Evolutionary conservation across 2,888 invertebrate species (phyloP).

Genomic region (Cosmorhoe ocellata): DNA sequence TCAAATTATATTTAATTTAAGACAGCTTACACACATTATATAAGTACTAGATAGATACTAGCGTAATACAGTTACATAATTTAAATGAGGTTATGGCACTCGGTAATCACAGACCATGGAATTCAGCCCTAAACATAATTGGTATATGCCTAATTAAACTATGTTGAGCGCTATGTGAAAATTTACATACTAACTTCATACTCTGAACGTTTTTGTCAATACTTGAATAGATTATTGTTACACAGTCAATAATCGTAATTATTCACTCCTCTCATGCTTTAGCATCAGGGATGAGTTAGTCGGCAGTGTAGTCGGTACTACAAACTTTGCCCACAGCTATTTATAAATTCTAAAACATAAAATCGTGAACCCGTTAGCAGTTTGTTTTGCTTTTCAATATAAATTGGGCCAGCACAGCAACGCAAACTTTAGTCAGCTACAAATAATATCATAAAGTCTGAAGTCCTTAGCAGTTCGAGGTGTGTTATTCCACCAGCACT

Average conservation of each 20-base stretch:
- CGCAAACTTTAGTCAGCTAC: conserved; percentile 1
- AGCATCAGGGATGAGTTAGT: no score
- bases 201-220: no score
- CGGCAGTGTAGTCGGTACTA: background rate
- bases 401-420: conserved; percentile 1
- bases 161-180: no score
- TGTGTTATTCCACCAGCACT: conserved; percentile 48
- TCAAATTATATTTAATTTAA: no score
- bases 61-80: conserved; percentile 5
- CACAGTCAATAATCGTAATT: no score
- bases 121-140: conserved; percentile 1
- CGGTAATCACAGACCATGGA: conserved; percentile 6
- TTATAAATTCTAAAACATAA: no score
- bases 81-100: conserved; percentile 6
- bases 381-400: background rate
- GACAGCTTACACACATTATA: no score
- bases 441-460: conserved; percentile 4
- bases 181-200: no score
- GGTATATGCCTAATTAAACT: no score
- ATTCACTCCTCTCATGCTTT: no score
- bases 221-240: no score
- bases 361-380: background rate
- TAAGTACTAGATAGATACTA: no score
- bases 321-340: background rate
- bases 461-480: conserved; percentile 10